Base-by-base conservation (phyloP, 2,888 invertebrate species). In the Fissipunctia ypsillon region DNA sequence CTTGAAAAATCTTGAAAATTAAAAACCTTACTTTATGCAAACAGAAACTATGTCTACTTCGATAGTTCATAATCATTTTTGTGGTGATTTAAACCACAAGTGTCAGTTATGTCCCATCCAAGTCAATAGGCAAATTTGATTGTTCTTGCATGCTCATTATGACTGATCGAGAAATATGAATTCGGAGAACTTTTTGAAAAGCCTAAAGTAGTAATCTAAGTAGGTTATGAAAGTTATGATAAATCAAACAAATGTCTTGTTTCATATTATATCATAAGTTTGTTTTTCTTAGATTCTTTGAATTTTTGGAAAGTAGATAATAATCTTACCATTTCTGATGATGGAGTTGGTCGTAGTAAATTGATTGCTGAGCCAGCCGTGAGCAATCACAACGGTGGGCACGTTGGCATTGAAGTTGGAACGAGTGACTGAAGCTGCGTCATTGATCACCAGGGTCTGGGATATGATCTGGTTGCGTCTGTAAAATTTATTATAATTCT, bases 341-440 rank as follows among this genome's bases (percentile, higher is more conserved):
- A 85, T 75, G 3, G 90, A 88, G 73, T 94, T 94, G 10, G 91
- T 73, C 19, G 90, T 84, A 14, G 91, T 89, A 31, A 86, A 86
- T 52, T 92, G 88, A 60, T 87, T 88, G 77, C 87, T 90, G 45
- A 91, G 87, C 92, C 92, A 92, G 6, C 93, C 92, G 69, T 93
- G 93, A 25, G 74, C 88, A 25, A 93, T 67, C 4, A 93, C 88
- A 6, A 90, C 84, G 0, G 89, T 90, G 0, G 88, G 89, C 0
- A 73, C 57, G 0, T 59, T 71, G 0, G 86, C 73, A 64, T 91
- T 91, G 78, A 93, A 95, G 73, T 93, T 90, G 0, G 94, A 94
- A 50, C 86, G 84, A 3, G 57, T 83, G 63, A 94, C 82, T 3
- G 94, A 92, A 52, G 85, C 84, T 1, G 82, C 89, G 38, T 94